Evolutionary conservation across 92 coral and sea anemone genomes (phyloP).

Genomic region (Parazoanthus swiftii): DNA sequence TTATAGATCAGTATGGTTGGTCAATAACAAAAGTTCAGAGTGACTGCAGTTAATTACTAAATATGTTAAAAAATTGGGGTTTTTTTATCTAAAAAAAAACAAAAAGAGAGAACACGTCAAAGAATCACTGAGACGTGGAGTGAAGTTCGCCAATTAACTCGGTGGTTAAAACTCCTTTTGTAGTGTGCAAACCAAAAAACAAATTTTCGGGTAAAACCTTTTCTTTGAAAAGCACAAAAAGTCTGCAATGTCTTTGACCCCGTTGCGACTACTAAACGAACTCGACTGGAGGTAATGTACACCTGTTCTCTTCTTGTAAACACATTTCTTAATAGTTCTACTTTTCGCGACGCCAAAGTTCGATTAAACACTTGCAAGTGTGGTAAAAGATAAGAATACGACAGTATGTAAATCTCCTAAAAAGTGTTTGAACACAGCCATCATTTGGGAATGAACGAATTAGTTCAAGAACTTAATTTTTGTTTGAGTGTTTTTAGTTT

Average conservation of each 20-base stretch:
- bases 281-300: neutral
- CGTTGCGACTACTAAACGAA: neutral
- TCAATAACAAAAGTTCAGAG: no score
- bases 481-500: neutral
- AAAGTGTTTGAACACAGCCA: neutral
- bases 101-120: neutral
- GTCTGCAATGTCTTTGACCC: neutral
- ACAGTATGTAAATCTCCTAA: neutral
- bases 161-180: neutral
- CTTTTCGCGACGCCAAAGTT: neutral
- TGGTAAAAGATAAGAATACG: no score
- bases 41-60: no score
- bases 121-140: no score
- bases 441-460: neutral
- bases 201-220: neutral
- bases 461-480: neutral
- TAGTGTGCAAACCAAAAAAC: neutral
- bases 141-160: neutral
- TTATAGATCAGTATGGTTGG: no score
- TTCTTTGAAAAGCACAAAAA: neutral
- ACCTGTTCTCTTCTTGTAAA: slow-evolving; percentile 33
- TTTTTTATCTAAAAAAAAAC: neutral
- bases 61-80: neutral
- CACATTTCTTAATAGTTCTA: neutral
- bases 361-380: neutral